Percentiles rank a stretch among this genome's conserved stretches.
These are phyloP conservation scores for Trichosurus vulpecula DNA, from an alignment of 2,797 vertebrate species.

Conservation along the genomic window DNA sequence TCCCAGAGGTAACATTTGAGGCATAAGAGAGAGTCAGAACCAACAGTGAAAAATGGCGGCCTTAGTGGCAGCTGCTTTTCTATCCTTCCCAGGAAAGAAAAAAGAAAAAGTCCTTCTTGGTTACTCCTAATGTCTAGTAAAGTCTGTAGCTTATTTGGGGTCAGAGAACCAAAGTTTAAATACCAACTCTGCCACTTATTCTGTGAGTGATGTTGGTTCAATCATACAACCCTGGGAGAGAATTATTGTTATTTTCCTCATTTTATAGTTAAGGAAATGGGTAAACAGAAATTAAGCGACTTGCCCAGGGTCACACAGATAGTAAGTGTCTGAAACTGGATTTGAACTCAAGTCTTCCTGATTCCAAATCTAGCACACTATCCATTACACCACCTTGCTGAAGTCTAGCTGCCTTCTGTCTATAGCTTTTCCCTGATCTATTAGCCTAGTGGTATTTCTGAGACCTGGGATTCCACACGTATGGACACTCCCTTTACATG, in stretches of 20 bases:
- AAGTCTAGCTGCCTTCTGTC: not conserved
- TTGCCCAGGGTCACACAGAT: not conserved
- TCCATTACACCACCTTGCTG: not conserved
- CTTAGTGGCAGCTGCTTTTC: not conserved
- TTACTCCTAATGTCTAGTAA: not conserved
- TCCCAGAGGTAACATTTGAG: not conserved
- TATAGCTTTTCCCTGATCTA: not conserved
- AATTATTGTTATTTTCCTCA: not conserved
- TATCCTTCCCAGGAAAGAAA: not conserved
- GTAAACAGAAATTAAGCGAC: not conserved
- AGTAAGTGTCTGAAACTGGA: not conserved
- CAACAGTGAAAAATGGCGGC: not conserved
- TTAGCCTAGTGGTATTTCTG: not conserved
- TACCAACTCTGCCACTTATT: not conserved
- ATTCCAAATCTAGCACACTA: not conserved
- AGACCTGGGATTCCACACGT: not conserved
- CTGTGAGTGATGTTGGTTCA: not conserved
- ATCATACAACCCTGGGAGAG: not conserved
- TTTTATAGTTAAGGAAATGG: not conserved
- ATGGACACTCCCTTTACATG: not conserved
- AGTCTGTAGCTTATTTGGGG: not conserved
- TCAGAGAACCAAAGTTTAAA: not conserved
- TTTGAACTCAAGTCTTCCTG: not conserved
- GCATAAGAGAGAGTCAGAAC: not conserved
- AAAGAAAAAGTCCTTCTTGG: not conserved